A percentile compares a stretch with the other conserved stretches of the same genome.
These are phyloP conservation scores for Holothuria scabra DNA, from an alignment of 53 echinoderm and acorn worm genomes.

Conservation along the genomic window DNA sequence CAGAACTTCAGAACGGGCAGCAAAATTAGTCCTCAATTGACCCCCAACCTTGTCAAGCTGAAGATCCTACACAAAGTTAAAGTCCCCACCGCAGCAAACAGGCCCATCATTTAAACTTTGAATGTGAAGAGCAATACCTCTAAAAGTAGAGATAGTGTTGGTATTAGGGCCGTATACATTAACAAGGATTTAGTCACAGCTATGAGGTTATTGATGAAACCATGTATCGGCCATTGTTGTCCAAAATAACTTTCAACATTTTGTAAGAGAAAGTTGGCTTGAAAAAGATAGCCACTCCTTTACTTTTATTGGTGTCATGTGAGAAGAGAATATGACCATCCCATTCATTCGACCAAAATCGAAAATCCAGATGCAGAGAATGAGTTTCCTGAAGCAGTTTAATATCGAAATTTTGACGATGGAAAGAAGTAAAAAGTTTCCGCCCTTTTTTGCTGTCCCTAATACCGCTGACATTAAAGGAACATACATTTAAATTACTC, in stretches of 20 bases:
- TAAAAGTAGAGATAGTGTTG: slow-evolving; percentile 39
- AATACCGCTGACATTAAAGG: slow-evolving; percentile 36
- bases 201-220: slow-evolving; percentile 16
- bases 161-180: slow-evolving; percentile 56
- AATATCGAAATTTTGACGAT: slow-evolving; percentile 23
- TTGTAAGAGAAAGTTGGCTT: slow-evolving; percentile 25
- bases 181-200: slow-evolving; percentile 22
- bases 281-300: slow-evolving; percentile 40
- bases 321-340: slow-evolving; percentile 44
- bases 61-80: slow-evolving; percentile 41
- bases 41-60: slow-evolving; percentile 31
- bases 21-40: slow-evolving; percentile 13
- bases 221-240: slow-evolving; percentile 44
- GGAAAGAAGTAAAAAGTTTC: slow-evolving; percentile 39
- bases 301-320: slow-evolving; percentile 26
- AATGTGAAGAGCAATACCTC: slow-evolving; percentile 43
- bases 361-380: slow-evolving; percentile 13
- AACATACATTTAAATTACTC: not conserved
- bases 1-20: slow-evolving; percentile 25
- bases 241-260: no score
- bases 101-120: slow-evolving; percentile 10
- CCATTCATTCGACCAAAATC: slow-evolving; percentile 47
- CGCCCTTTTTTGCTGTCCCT: slow-evolving; percentile 15
- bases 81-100: slow-evolving; percentile 43
- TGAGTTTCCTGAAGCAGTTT: slow-evolving; percentile 41